Percentiles rank a stretch among this genome's conserved stretches.
These are phyloP conservation scores for Clostera curtula DNA, from an alignment of 2,888 invertebrate species.

Conservation along the genomic window DNA sequence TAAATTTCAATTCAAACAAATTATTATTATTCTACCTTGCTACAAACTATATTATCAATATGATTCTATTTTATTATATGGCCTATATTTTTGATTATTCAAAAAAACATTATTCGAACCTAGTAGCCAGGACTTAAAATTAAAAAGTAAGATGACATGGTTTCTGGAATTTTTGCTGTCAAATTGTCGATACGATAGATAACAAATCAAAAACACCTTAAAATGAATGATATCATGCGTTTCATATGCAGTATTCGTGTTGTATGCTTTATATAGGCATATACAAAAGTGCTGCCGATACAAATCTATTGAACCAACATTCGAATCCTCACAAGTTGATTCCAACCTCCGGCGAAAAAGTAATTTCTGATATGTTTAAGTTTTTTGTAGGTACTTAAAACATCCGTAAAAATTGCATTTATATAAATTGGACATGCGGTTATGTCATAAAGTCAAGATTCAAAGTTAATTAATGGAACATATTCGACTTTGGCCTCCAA, in stretches of 20 bases:
- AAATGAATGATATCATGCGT: conserved; percentile 59
- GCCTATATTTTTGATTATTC: too few relatives aligned
- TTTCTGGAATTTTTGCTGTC: conserved; percentile 31
- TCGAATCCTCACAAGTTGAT: conserved; percentile 20
- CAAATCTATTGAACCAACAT: conserved; percentile 19
- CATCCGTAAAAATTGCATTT: background rate
- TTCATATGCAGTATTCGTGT: conserved; percentile 27
- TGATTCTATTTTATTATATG: too few relatives aligned
- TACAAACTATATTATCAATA: too few relatives aligned
- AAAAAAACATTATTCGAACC: too few relatives aligned
- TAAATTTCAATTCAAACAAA: too few relatives aligned
- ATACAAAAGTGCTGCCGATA: conserved; percentile 19
- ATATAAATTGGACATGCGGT: too few relatives aligned
- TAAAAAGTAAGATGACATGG: too few relatives aligned
- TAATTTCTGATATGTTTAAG: conserved; percentile 22
- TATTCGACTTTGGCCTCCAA: too few relatives aligned
- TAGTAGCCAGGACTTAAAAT: too few relatives aligned
- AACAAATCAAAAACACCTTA: conserved; percentile 51
- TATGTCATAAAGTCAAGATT: too few relatives aligned
- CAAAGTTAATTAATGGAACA: too few relatives aligned
- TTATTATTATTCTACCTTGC: too few relatives aligned
- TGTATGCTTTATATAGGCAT: conserved; percentile 32
- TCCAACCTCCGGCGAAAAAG: conserved; percentile 36
- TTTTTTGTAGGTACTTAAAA: conserved; percentile 1
- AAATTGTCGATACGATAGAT: conserved; percentile 36